Conservation (phyloP, 1,140 invertebrate species). For the Drosophila eugracilis region DNA sequence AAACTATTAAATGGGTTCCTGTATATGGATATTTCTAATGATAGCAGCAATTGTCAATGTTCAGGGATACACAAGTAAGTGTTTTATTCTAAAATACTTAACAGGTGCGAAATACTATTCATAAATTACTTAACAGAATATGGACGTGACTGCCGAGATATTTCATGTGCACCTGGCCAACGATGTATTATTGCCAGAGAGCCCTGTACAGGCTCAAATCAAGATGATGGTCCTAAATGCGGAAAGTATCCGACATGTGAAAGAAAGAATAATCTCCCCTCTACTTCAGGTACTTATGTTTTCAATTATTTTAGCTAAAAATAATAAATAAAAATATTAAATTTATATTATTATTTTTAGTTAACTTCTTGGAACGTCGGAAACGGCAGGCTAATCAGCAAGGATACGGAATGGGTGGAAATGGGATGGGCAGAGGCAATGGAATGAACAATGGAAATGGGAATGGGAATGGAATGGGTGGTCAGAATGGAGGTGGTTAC, state of each 20-base stretch:
- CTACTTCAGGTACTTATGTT: slow-evolving; percentile 1
- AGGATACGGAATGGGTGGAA: slow-evolving; percentile 42
- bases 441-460: slow-evolving; percentile 5
- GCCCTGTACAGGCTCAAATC: slow-evolving; percentile 3
- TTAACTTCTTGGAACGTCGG: background rate
- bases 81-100: no score
- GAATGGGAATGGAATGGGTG: slow-evolving; percentile 1
- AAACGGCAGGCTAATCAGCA: slow-evolving; percentile 32
- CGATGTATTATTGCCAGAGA: slow-evolving; percentile 1
- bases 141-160: slow-evolving; percentile 20
- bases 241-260: slow-evolving; percentile 20
- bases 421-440: slow-evolving; percentile 16
- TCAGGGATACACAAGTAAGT: slow-evolving; percentile 9
- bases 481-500: slow-evolving; percentile 23
- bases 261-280: background rate
- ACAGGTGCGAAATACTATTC: background rate
- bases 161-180: slow-evolving; percentile 11
- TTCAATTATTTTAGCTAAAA: no score
- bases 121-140: slow-evolving; percentile 1
- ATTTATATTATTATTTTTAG: background rate
- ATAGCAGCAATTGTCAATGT: slow-evolving; percentile 2
- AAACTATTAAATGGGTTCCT: background rate
- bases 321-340: no score
- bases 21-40: slow-evolving; percentile 5
- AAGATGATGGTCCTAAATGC: slow-evolving; percentile 9